phyloP scores from a whole-genome alignment of 2,113 vertebrate genomes.

The Siphamia tubifer region DNA sequence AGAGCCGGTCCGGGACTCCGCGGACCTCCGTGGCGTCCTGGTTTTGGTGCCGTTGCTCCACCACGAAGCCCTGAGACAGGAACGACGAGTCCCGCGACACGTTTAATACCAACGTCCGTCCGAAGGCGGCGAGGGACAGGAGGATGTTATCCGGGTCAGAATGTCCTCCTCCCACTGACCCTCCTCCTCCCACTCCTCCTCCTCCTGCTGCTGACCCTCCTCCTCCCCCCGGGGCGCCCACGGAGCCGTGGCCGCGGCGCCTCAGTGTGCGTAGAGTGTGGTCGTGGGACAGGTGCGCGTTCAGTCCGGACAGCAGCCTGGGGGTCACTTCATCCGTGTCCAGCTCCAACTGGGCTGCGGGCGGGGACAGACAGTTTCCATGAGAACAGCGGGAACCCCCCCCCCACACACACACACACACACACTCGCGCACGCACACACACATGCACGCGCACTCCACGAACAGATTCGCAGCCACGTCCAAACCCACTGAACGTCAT shows the following conservation, averaged over 20 bases:
- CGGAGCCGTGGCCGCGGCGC: conserved; percentile 55
- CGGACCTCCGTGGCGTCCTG: conserved; percentile 19
- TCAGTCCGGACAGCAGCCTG: conserved; percentile 78
- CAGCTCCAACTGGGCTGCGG: conserved; percentile 53
- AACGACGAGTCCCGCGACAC: conserved; percentile 84
- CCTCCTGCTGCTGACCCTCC: no score
- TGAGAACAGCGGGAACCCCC: conserved; percentile 17
- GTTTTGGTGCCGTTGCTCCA: conserved; percentile 80
- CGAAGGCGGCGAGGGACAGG: conserved; percentile 85
- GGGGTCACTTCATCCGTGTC: conserved; percentile 86
- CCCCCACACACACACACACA: no score
- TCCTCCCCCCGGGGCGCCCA: conserved; percentile 17
- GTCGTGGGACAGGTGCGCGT: conserved; percentile 79
- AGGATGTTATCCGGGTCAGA: conserved; percentile 70
- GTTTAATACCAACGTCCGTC: conserved; percentile 82
- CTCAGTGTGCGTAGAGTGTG: conserved; percentile 4
- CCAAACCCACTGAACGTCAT: neutral
- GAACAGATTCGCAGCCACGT: neutral
- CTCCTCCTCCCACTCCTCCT: no score
- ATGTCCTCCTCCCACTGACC: no score
- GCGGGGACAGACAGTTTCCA: conserved; percentile 4
- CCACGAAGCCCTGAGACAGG: conserved; percentile 82
- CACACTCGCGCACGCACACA: neutral
- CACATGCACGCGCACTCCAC: neutral
- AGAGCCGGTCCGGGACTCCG: conserved; percentile 65